Evolutionary conservation across 1,140 invertebrate genomes (phyloP), one percentile per base, ranked within the genome.

Genomic region (Micrasema longulum): DNA sequence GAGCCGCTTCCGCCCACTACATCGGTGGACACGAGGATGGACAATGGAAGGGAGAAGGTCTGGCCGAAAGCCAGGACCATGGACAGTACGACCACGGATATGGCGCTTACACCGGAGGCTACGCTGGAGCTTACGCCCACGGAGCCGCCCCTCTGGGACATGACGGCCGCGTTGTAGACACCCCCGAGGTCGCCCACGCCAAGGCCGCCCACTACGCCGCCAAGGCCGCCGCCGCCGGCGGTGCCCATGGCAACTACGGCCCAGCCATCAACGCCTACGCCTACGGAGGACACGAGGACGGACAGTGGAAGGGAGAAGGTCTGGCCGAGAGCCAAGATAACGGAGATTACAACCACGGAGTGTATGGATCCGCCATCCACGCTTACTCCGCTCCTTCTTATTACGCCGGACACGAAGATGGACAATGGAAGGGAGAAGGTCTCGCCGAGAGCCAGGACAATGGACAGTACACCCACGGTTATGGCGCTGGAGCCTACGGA

Each of bases 141-240:
- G n/a, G n/a, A 80, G 45, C 78, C 81, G 68, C 72, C 23, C 68
- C 68, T 11, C 31, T 71, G 2, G 72, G 66, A 41, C 72, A 69
- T 36, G 72, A 73, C 14, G 72, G 72, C 41, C 62, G 53, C 78
- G 84, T 85, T 78, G 80, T 85, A 71, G 84, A 85, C 78, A 85
- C 84, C 20, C 82, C 84, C 64, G 84, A 85, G 73, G 84, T 85
- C 60, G 84, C 84, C 14, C 82, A 84, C 69, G 84, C 84, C 14
- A 81, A 83, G 45, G 81, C 84, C 31, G 81, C 81, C 9, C 84
- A 85, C 77, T 76, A 83, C 26, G 71, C 80, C 47, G 73, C 69
- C 20, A 47, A 69, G 11, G 57, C 69, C 20, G 38, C 47, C 35
- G 85, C 85, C 75, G 0, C 57, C 60, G 31, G 45, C 45, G 72